Percentiles rank a stretch among this genome's conserved stretches.
phyloP scores from a whole-genome alignment of 2,797 vertebrate genomes.

The Sardinella longiceps region DNA sequence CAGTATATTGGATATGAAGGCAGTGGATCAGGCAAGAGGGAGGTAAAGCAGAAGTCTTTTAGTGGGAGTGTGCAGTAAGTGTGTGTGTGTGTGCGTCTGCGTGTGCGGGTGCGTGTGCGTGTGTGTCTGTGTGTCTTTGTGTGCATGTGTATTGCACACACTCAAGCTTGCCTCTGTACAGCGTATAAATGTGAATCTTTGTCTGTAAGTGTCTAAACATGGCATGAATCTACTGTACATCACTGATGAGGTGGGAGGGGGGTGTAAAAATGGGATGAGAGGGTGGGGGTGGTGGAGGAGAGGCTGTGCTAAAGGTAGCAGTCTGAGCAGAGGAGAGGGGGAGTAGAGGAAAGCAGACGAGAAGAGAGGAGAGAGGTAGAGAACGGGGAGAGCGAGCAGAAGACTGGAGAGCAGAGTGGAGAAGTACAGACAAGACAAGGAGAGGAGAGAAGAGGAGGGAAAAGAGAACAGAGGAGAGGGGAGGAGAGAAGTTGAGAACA shows the following conservation, averaged over 20 bases:
- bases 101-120: not conserved
- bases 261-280: not conserved
- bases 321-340: not conserved
- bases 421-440: not conserved
- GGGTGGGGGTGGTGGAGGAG: not conserved
- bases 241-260: not conserved
- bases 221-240: not conserved
- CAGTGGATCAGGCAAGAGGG: not conserved
- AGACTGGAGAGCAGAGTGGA: not conserved
- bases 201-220: not conserved
- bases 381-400: too few relatives aligned
- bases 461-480: not conserved
- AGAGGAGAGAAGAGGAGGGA: not conserved
- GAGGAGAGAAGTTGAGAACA: not conserved
- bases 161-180: too few relatives aligned
- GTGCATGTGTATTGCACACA: conserved; percentile 2
- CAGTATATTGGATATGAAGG: conserved; percentile 23
- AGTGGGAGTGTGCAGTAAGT: not conserved
- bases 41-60: conserved; percentile 20
- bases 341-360: not conserved
- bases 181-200: not conserved
- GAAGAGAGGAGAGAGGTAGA: not conserved
- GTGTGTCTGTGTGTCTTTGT: not conserved
- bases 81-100: conserved; percentile 8
- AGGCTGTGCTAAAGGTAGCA: too few relatives aligned